Evolutionary conservation across 2,888 invertebrate species (phyloP).

Genomic region (Drepana falcataria): DNA sequence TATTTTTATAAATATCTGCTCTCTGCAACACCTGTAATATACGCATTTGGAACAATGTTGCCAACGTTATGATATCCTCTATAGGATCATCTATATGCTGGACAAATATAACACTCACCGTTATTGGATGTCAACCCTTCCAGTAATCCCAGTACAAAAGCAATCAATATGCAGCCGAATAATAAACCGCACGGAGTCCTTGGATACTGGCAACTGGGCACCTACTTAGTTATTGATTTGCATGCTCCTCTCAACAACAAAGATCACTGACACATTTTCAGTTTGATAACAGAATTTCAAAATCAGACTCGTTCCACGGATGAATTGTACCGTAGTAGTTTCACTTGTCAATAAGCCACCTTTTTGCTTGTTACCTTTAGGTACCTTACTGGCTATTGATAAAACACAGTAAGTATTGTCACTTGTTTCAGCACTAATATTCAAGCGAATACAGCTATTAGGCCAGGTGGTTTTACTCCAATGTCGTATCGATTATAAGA

Average conservation of each 20-base stretch:
- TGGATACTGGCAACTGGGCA: conserved; percentile 47
- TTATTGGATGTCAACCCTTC: conserved; percentile 44
- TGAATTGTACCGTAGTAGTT: conserved; percentile 60
- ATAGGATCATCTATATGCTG: conserved; percentile 4
- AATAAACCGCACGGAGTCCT: conserved; percentile 58
- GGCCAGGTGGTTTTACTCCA: conserved; percentile 51
- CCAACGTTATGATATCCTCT: background rate
- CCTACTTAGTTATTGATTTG: conserved; percentile 69
- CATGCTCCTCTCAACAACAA: conserved; percentile 56
- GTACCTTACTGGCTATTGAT: conserved; percentile 28
- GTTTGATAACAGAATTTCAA: conserved; percentile 56
- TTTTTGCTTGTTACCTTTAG: conserved; percentile 23
- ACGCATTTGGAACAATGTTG: background rate
- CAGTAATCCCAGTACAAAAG: conserved; percentile 47
- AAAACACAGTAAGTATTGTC: conserved; percentile 38
- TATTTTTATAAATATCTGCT: too few relatives aligned
- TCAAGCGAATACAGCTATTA: conserved; percentile 34
- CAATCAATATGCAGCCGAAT: conserved; percentile 72
- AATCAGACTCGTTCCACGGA: conserved; percentile 49
- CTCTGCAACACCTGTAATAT: background rate
- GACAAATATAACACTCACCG: conserved; percentile 43
- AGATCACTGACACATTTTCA: conserved; percentile 58
- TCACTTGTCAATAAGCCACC: conserved; percentile 73
- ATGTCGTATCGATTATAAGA: conserved; percentile 63
- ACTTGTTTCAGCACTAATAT: conserved; percentile 36